Percentiles rank a stretch among this genome's conserved stretches.
Evolutionary conservation across 2,888 invertebrate species (phyloP).

Genomic region (Metopia argyrocephala): DNA sequence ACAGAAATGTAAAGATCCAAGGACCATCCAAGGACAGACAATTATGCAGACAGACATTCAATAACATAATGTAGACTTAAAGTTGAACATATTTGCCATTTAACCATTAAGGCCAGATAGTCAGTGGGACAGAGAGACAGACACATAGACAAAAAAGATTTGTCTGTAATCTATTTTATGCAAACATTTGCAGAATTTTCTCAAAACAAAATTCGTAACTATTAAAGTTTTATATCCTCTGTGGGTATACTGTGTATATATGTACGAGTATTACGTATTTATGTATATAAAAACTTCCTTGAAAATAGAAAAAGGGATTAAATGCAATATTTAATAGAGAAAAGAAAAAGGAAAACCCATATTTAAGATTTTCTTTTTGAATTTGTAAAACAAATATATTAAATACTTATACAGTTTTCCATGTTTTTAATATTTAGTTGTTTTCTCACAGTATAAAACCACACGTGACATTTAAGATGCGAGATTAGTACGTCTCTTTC

Average conservation of each 20-base stretch:
- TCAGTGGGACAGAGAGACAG: not conserved
- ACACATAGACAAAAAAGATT: not conserved
- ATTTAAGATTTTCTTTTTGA: too few relatives aligned
- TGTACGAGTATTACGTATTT: too few relatives aligned
- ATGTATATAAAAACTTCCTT: not conserved
- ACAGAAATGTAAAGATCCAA: not conserved
- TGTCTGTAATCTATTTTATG: constrained; percentile 49
- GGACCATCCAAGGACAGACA: constrained; percentile 1
- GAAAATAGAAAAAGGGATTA: not conserved
- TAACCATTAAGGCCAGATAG: constrained; percentile 15
- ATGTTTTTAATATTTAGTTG: too few relatives aligned
- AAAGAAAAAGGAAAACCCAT: too few relatives aligned
- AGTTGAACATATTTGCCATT: constrained; percentile 26
- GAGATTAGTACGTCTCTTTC: too few relatives aligned
- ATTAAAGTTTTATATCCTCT: constrained; percentile 34
- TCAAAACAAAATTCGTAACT: constrained; percentile 43
- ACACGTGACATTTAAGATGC: too few relatives aligned
- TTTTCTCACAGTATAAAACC: too few relatives aligned
- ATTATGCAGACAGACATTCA: not conserved
- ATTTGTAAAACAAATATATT: too few relatives aligned
- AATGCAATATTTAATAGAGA: not conserved
- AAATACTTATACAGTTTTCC: too few relatives aligned
- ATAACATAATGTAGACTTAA: constrained; percentile 30
- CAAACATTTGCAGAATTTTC: constrained; percentile 54
- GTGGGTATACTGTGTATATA: not conserved